Evolutionary conservation across 2,888 invertebrate genomes (phyloP).

Genomic region (Drosophila lacicola): DNA sequence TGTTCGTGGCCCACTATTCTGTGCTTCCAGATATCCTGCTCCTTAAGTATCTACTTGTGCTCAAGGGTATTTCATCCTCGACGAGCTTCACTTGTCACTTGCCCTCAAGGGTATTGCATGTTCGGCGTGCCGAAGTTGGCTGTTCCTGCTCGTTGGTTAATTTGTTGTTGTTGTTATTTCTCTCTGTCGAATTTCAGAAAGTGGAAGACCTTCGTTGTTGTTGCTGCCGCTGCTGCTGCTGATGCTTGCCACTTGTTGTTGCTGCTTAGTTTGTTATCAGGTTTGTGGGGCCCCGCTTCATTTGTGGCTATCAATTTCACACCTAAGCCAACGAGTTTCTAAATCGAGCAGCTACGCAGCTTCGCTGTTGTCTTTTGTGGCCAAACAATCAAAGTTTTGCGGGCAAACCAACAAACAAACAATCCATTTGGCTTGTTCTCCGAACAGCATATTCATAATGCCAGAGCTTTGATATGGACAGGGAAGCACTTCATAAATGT

Average conservation of each 20-base stretch:
- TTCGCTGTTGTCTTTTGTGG: conserved; percentile 5
- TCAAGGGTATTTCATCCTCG: no score
- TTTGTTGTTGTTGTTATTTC: conserved; percentile 33
- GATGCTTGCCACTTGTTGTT: conserved; percentile 61
- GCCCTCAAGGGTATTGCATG: no score
- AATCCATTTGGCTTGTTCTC: conserved; percentile 8
- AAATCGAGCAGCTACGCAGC: conserved; percentile 24
- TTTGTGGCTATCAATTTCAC: conserved; percentile 76
- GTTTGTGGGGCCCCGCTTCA: conserved; percentile 50
- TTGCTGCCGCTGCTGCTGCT: conserved; percentile 43
- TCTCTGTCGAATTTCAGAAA: conserved; percentile 76
- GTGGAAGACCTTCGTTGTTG: conserved; percentile 81
- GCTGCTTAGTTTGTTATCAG: conserved; percentile 71
- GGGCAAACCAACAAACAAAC: conserved; percentile 23
- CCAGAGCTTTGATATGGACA: conserved; percentile 14
- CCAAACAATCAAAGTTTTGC: conserved; percentile 9
- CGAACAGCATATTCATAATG: not conserved
- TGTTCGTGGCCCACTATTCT: no score
- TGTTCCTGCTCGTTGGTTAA: no score
- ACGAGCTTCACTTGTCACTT: no score
- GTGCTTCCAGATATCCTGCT: no score
- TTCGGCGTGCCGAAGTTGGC: no score
- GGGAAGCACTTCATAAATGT: conserved; percentile 34
- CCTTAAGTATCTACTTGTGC: no score
- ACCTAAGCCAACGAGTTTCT: conserved; percentile 69